phyloP scores from a whole-genome alignment of 2,888 invertebrate genomes.

The Trissolcus brochymenae region DNA sequence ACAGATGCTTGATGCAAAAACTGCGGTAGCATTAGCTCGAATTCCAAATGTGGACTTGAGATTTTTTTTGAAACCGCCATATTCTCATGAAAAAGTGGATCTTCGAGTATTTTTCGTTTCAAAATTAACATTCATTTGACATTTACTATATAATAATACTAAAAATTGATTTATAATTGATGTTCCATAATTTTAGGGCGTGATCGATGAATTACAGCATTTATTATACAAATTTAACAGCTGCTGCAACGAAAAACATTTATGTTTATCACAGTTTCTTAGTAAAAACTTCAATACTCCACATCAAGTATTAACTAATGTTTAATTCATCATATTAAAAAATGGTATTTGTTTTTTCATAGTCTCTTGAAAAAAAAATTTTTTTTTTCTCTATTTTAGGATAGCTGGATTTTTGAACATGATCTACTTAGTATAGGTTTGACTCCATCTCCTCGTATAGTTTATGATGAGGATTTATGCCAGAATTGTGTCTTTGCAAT shows the following conservation, averaged over 20 bases:
- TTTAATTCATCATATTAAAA: neutral
- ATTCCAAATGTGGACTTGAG: slow-evolving; percentile 83
- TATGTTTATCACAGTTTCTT: slow-evolving; percentile 71
- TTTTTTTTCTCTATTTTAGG: slow-evolving; percentile 60
- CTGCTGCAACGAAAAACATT: slow-evolving; percentile 66
- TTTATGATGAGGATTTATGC: slow-evolving; percentile 70
- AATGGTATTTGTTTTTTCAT: neutral
- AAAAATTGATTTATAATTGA: neutral
- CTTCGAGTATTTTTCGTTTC: slow-evolving; percentile 74
- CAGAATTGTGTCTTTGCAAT: slow-evolving; percentile 71
- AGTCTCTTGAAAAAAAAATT: neutral
- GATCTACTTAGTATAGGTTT: slow-evolving; percentile 70
- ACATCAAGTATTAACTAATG: slow-evolving; percentile 65
- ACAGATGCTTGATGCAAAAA: slow-evolving; percentile 86
- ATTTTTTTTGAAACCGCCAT: slow-evolving; percentile 85
- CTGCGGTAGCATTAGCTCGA: slow-evolving; percentile 87
- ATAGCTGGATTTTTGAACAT: slow-evolving; percentile 70
- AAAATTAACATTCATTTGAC: neutral
- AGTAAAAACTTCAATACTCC: slow-evolving; percentile 68
- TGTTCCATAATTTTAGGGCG: slow-evolving; percentile 62
- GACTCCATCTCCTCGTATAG: slow-evolving; percentile 62
- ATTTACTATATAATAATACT: neutral
- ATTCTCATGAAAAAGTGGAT: slow-evolving; percentile 73
- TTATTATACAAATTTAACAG: slow-evolving; percentile 66
- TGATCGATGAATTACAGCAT: slow-evolving; percentile 67